These are phyloP conservation scores for Apamea crenata DNA, from an alignment of 2,888 invertebrate species.

Conservation along the genomic window DNA sequence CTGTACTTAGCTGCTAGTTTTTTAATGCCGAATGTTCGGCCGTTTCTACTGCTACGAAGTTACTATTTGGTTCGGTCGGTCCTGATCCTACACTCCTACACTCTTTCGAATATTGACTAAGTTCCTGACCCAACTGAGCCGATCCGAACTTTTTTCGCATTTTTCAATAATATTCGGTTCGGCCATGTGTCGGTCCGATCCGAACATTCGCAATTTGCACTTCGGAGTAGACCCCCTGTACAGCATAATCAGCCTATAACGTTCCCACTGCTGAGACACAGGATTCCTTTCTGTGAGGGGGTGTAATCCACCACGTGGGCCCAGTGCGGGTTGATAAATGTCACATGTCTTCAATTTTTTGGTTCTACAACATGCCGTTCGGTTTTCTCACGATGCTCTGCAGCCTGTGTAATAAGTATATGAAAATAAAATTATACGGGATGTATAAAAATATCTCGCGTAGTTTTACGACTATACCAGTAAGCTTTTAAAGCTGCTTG, in stretches of 20 bases:
- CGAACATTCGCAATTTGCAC: too few species aligned
- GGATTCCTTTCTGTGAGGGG: background rate
- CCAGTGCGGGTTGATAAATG: background rate
- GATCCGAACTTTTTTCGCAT: too few species aligned
- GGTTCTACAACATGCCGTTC: background rate
- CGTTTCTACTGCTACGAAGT: too few species aligned
- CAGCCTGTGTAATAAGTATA: background rate
- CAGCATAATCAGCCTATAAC: background rate
- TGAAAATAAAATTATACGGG: background rate
- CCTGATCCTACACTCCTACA: too few species aligned
- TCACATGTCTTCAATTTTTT: background rate
- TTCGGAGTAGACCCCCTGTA: too few species aligned
- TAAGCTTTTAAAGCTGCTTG: constrained; percentile 13
- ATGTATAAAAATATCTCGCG: background rate
- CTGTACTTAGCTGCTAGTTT: background rate
- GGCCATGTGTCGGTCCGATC: too few species aligned
- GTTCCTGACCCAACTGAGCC: too few species aligned
- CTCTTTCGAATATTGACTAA: too few species aligned
- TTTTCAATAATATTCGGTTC: too few species aligned
- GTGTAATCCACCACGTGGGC: background rate
- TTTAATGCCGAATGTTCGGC: too few species aligned
- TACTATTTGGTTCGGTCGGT: too few species aligned
- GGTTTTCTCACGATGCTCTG: background rate
- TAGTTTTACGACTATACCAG: background rate
- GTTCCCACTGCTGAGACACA: background rate